Conservation (phyloP, 2,797 vertebrate species). For the Coregonus ussuriensis region DNA sequence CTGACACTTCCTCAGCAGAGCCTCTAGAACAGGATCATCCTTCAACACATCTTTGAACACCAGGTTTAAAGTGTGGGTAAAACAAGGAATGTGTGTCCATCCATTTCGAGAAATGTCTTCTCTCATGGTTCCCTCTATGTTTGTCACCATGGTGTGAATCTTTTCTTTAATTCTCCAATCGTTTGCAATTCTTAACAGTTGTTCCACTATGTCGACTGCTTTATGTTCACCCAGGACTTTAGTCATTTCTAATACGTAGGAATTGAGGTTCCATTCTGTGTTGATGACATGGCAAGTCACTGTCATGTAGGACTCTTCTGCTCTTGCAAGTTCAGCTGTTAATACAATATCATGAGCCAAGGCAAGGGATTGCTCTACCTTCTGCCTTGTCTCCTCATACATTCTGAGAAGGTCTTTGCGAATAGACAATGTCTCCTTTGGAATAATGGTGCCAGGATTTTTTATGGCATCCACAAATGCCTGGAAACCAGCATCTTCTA, state of each 20-base stretch:
- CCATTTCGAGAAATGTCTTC: not conserved
- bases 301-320: slow-evolving; percentile 30
- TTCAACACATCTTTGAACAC: slow-evolving; percentile 22
- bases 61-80: slow-evolving; percentile 32
- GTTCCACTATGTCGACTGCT: slow-evolving; percentile 6
- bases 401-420: slow-evolving; percentile 17
- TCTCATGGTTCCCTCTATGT: slow-evolving; percentile 10
- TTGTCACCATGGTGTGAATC: slow-evolving; percentile 28
- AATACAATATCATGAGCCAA: slow-evolving; percentile 16
- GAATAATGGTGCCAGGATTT: not conserved
- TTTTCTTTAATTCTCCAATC: slow-evolving; percentile 32
- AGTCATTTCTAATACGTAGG: slow-evolving; percentile 29
- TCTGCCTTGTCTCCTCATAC: slow-evolving; percentile 4
- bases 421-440: not conserved
- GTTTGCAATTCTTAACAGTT: slow-evolving; percentile 29
- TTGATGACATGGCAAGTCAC: slow-evolving; percentile 39
- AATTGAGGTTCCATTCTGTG: slow-evolving; percentile 31
- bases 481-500: not conserved
- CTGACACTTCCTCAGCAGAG: slow-evolving; percentile 33
- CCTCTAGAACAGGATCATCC: not conserved
- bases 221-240: slow-evolving; percentile 2
- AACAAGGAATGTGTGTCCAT: slow-evolving; percentile 43
- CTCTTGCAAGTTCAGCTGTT: slow-evolving; percentile 34
- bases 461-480: not conserved
- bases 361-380: slow-evolving; percentile 13